Conservation (phyloP, 2,113 vertebrate species). For the Perca fluviatilis region DNA sequence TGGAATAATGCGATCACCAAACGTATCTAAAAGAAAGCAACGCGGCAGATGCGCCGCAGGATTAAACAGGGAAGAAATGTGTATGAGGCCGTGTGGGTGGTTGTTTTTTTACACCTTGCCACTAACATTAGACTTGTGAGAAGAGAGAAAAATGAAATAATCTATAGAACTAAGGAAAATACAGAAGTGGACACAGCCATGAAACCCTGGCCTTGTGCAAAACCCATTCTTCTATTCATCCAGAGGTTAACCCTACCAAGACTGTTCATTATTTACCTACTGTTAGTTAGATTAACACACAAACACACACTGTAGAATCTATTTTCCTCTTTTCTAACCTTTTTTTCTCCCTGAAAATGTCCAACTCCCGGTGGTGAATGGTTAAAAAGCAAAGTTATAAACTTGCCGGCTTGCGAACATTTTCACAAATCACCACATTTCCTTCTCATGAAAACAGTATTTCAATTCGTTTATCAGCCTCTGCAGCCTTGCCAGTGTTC, state of each 20-base stretch:
- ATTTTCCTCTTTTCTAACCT: not conserved
- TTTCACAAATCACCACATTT: not conserved
- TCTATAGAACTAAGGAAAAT: not conserved
- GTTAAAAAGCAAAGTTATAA: not conserved
- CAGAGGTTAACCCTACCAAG: slow-evolving; percentile 55
- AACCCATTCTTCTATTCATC: slow-evolving; percentile 63
- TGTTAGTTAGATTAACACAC: slow-evolving; percentile 29
- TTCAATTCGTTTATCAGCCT: not conserved
- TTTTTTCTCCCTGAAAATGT: not conserved
- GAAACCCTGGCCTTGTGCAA: slow-evolving; percentile 47
- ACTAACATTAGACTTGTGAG: slow-evolving; percentile 36
- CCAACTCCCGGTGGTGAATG: not conserved
- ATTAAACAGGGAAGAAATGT: slow-evolving; percentile 21
- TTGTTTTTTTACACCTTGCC: slow-evolving; percentile 47
- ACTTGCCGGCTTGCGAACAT: not conserved
- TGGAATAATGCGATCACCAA: slow-evolving; percentile 32
- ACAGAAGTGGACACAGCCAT: slow-evolving; percentile 20
- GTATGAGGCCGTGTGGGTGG: slow-evolving; percentile 35
- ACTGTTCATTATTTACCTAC: slow-evolving; percentile 59
- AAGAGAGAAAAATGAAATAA: slow-evolving; percentile 12
- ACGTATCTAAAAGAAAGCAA: slow-evolving; percentile 19
- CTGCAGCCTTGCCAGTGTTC: not conserved
- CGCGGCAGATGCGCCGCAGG: slow-evolving; percentile 29
- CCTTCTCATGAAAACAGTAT: not conserved
- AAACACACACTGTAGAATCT: not conserved